These are phyloP conservation scores for Brachionus sp. DNA, from an alignment of 1,140 invertebrate species.

Conservation along the genomic window DNA sequence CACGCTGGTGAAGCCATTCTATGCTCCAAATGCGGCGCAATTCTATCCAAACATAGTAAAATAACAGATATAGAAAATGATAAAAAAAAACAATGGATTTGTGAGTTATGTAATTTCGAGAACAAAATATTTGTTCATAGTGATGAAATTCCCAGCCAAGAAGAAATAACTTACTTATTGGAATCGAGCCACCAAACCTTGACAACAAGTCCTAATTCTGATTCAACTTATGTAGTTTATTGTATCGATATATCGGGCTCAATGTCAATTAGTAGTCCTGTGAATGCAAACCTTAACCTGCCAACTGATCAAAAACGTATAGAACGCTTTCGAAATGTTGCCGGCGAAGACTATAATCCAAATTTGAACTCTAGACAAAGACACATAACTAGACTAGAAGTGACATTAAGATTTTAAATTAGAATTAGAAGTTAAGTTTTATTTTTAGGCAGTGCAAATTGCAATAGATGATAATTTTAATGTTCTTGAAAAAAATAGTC, in stretches of 20 bases:
- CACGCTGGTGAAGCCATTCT: conserved; percentile 54
- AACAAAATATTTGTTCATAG: conserved; percentile 53
- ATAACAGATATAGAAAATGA: neutral
- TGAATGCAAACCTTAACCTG: conserved; percentile 49
- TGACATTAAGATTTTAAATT: conserved; percentile 24
- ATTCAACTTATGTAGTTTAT: conserved; percentile 54
- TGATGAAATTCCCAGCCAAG: conserved; percentile 52
- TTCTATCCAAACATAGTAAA: conserved; percentile 53
- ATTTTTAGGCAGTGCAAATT: conserved; percentile 55
- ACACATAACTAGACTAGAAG: conserved; percentile 50
- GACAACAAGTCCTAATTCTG: conserved; percentile 50
- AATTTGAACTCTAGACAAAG: conserved; percentile 49
- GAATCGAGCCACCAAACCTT: conserved; percentile 51
- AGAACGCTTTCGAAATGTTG: conserved; percentile 47
- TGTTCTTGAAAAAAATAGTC: conserved; percentile 52
- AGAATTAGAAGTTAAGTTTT: conserved; percentile 53
- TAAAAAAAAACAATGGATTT: conserved; percentile 52
- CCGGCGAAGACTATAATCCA: conserved; percentile 48
- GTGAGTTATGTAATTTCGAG: conserved; percentile 54
- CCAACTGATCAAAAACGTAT: conserved; percentile 52
- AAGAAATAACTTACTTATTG: conserved; percentile 55
- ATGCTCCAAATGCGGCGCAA: conserved; percentile 51
- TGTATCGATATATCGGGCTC: conserved; percentile 58
- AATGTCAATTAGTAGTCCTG: conserved; percentile 57
- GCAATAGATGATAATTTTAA: conserved; percentile 56